A percentile compares a stretch with the other conserved stretches of the same genome.
Evolutionary conservation across 2,113 vertebrate genomes (phyloP).

Genomic region (Otolemur garnettii): DNA sequence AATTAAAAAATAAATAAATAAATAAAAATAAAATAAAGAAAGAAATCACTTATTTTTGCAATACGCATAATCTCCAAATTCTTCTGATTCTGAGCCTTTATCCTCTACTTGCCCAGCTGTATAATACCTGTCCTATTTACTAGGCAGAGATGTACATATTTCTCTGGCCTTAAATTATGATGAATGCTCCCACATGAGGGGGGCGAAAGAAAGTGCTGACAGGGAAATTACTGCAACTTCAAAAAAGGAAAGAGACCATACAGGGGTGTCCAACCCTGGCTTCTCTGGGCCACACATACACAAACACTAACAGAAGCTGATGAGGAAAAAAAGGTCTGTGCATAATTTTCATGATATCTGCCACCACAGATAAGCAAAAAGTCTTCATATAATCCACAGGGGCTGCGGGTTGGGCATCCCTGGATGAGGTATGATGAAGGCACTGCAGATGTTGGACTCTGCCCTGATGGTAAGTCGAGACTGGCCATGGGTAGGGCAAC

Average conservation of each 20-base stretch:
- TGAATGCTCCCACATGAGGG: neutral
- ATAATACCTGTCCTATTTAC: neutral
- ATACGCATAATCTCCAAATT: neutral
- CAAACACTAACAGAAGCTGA: too few relatives aligned
- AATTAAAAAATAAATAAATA: too few relatives aligned
- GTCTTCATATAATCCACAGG: too few relatives aligned
- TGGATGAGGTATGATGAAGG: neutral
- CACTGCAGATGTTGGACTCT: too few relatives aligned
- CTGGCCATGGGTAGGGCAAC: neutral
- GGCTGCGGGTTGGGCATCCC: too few relatives aligned
- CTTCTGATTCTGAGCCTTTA: neutral
- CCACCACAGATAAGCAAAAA: too few relatives aligned
- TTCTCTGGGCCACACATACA: too few relatives aligned
- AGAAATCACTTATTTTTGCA: constrained; percentile 10
- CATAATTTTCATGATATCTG: too few relatives aligned
- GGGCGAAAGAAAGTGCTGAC: neutral
- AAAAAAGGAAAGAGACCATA: neutral
- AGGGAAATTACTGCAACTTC: neutral
- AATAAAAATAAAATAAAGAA: too few relatives aligned
- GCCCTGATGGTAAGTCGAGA: neutral
- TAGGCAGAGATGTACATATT: neutral
- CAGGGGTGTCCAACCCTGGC: too few relatives aligned
- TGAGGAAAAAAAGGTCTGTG: too few relatives aligned
- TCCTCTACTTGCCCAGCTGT: neutral
- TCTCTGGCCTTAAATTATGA: neutral